phyloP scores from a whole-genome alignment of 2,797 vertebrate genomes.

The Amblyopsis hoosieri region DNA sequence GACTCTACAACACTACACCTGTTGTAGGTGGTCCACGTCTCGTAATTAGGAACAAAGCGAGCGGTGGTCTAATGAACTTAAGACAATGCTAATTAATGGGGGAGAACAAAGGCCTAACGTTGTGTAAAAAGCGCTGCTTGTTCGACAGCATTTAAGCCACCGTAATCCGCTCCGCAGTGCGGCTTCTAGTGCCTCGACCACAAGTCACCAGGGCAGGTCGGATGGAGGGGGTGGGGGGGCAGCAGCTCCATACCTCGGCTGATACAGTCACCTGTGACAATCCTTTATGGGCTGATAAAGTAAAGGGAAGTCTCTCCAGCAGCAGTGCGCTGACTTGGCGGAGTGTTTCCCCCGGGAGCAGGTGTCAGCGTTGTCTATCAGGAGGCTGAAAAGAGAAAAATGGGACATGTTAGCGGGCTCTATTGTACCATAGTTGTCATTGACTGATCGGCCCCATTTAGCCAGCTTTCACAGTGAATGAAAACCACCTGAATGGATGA shows the following conservation, averaged over 20 bases:
- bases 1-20: conserved; percentile 81
- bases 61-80: conserved; percentile 94
- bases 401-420: conserved; percentile 86
- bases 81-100: conserved; percentile 97
- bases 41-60: conserved; percentile 83
- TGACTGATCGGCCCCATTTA: conserved; percentile 99
- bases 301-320: conserved; percentile 86
- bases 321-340: conserved; percentile 76
- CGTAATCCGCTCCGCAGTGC: conserved; percentile 81
- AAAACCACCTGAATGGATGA: conserved; percentile 99
- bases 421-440: conserved; percentile 96
- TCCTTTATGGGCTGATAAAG: conserved; percentile 90
- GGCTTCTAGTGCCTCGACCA: conserved; percentile 60
- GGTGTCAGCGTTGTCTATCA: conserved; percentile 97
- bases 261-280: conserved; percentile 92
- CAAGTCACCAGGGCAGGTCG: conserved; percentile 67
- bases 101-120: conserved; percentile 92
- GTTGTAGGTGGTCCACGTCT: conserved; percentile 81
- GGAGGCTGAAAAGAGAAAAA: conserved; percentile 91
- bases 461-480: conserved; percentile 93
- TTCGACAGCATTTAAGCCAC: conserved; percentile 86
- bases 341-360: conserved; percentile 83
- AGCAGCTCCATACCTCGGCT: conserved; percentile 83
- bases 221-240: conserved; percentile 61
- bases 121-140: conserved; percentile 82